Evolutionary conservation across 2,888 invertebrate genomes (phyloP).

Genomic region (Lepidocyrtinus sp.): DNA sequence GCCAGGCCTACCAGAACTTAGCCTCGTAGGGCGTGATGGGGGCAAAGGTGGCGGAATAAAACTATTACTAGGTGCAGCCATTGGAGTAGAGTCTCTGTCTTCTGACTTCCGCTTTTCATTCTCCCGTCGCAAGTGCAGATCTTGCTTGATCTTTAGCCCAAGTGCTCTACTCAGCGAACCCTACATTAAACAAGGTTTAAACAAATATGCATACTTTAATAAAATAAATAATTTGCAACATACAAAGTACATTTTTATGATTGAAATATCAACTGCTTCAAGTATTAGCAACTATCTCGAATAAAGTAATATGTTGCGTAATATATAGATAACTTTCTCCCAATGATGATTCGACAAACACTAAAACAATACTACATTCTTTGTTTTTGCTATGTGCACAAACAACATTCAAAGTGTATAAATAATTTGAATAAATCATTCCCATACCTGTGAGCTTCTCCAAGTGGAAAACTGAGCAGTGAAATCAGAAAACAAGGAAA

Average conservation of each 20-base stretch:
- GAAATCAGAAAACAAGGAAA: slow-evolving; percentile 47
- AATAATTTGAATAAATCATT: slow-evolving; percentile 25
- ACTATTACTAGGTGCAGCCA: slow-evolving; percentile 38
- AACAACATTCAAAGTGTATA: slow-evolving; percentile 25
- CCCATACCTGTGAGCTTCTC: slow-evolving; percentile 73
- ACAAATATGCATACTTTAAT: neutral
- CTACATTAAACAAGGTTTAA: slow-evolving; percentile 73
- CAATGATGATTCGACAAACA: too few relatives aligned
- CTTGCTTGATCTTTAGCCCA: slow-evolving; percentile 74
- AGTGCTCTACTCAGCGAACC: slow-evolving; percentile 83
- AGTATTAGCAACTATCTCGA: too few relatives aligned
- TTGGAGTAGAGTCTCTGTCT: slow-evolving; percentile 53
- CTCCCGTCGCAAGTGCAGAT: slow-evolving; percentile 74
- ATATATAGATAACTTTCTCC: too few relatives aligned
- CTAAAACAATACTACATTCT: too few relatives aligned
- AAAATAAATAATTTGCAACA: neutral
- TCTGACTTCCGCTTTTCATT: slow-evolving; percentile 65
- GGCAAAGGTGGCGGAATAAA: slow-evolving; percentile 55
- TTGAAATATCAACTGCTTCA: neutral
- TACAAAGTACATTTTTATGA: neutral
- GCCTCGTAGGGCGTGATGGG: slow-evolving; percentile 47
- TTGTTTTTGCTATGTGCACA: too few relatives aligned
- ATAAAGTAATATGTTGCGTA: too few relatives aligned
- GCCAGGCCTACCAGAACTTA: slow-evolving; percentile 26
- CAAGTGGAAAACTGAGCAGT: slow-evolving; percentile 72